Evolutionary conservation across 1,140 invertebrate species (phyloP).

Genomic region (Temnothorax longispinosus): DNA sequence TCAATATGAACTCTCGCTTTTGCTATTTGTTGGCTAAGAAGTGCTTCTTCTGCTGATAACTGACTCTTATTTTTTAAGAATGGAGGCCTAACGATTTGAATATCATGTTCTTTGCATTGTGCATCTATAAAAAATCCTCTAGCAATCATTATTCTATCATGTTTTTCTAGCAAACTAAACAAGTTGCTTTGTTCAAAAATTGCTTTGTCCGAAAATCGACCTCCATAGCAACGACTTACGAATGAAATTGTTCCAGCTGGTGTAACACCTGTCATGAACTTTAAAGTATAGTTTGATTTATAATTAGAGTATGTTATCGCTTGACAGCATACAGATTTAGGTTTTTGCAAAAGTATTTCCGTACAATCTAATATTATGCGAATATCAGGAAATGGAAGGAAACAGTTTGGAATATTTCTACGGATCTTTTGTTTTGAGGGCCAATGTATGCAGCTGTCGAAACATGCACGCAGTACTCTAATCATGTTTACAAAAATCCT

Average conservation of each 20-base stretch:
- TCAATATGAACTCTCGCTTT: too few relatives aligned
- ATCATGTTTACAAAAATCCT: slow-evolving; percentile 2
- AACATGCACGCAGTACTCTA: background rate
- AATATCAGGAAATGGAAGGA: slow-evolving; percentile 1
- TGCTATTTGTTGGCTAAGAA: too few relatives aligned
- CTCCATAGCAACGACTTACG: slow-evolving; percentile 2
- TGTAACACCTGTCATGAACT: slow-evolving; percentile 4
- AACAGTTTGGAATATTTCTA: background rate
- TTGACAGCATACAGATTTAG: slow-evolving; percentile 1
- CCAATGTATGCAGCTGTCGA: background rate
- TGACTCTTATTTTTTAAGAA: too few relatives aligned
- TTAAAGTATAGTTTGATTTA: slow-evolving; percentile 1
- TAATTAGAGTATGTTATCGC: slow-evolving; percentile 1
- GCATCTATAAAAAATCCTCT: slow-evolving; percentile 5
- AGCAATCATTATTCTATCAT: background rate
- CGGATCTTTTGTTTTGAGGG: background rate
- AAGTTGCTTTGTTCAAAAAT: background rate
- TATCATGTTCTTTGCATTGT: background rate
- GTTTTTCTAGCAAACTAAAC: slow-evolving; percentile 4
- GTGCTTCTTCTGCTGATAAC: too few relatives aligned
- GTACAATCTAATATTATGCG: slow-evolving; percentile 5
- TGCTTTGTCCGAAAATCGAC: background rate
- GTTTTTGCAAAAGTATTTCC: slow-evolving; percentile 5
- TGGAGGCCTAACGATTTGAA: background rate
- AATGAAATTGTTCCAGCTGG: slow-evolving; percentile 7